Evolutionary conservation across 2,888 invertebrate species (phyloP).

Genomic region (Lordiphosa andalusiaca): DNA sequence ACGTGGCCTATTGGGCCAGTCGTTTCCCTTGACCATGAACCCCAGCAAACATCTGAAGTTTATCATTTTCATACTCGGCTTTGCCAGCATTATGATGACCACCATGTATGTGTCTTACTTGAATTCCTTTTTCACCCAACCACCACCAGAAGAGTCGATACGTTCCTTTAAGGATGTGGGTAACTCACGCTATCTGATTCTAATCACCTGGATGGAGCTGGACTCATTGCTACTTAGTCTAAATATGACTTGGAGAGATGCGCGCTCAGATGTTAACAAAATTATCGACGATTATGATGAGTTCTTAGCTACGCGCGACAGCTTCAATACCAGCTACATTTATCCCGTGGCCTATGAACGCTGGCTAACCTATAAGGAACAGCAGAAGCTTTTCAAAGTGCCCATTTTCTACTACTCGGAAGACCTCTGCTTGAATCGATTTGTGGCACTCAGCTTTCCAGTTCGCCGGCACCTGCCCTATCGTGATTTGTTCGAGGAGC

Average conservation of each 20-base stretch:
- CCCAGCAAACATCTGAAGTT: constrained; percentile 33
- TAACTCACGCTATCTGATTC: constrained; percentile 6
- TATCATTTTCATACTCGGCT: constrained; percentile 42
- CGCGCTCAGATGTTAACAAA: neutral
- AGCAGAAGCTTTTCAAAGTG: constrained; percentile 40
- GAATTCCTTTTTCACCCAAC: constrained; percentile 38
- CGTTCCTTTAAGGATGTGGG: constrained; percentile 25
- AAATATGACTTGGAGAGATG: no score
- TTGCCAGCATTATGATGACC: constrained; percentile 54
- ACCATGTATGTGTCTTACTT: constrained; percentile 60
- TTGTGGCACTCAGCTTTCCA: constrained; percentile 31
- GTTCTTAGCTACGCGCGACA: constrained; percentile 20
- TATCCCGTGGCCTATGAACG: constrained; percentile 35
- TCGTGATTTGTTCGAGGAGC: constrained; percentile 45
- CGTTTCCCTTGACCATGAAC: constrained; percentile 39
- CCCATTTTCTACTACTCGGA: constrained; percentile 43
- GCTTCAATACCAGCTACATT: constrained; percentile 36
- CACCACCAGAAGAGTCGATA: constrained; percentile 22
- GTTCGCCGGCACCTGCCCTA: constrained; percentile 43
- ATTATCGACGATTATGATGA: constrained; percentile 12
- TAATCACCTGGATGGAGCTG: neutral
- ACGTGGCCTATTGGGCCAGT: constrained; percentile 59
- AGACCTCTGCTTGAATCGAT: constrained; percentile 34
- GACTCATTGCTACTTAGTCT: constrained; percentile 1
- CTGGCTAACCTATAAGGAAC: constrained; percentile 45